Evolutionary conservation across 2,888 invertebrate species (phyloP).

Genomic region (Eupeodes luniger): DNA sequence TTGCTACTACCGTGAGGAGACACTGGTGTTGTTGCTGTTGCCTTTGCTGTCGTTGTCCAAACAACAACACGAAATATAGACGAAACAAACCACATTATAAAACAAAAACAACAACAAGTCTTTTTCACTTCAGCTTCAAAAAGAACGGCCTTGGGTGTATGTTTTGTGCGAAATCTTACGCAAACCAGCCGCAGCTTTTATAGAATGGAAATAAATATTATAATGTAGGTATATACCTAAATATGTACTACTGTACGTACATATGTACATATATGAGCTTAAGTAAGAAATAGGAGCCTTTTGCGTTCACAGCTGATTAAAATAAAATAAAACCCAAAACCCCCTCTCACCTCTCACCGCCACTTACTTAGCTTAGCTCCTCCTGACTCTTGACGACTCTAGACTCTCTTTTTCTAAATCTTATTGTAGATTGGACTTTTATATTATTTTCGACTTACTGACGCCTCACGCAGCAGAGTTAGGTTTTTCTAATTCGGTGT

Average conservation of each 20-base stretch:
- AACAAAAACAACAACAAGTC: slow-evolving; percentile 43
- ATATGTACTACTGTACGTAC: not conserved
- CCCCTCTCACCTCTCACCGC: no score
- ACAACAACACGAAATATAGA: slow-evolving; percentile 22
- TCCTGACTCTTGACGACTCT: slow-evolving; percentile 14
- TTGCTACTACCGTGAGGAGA: slow-evolving; percentile 12
- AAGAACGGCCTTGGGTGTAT: slow-evolving; percentile 72
- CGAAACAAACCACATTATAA: slow-evolving; percentile 38
- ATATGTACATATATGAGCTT: not conserved
- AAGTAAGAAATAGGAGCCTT: slow-evolving; percentile 11
- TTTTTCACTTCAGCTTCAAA: slow-evolving; percentile 49
- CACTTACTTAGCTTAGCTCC: no score
- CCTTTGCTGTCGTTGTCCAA: slow-evolving; percentile 1
- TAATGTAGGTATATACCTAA: not conserved
- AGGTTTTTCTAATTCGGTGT: slow-evolving; percentile 22
- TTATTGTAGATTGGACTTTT: slow-evolving; percentile 39
- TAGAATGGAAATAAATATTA: slow-evolving; percentile 25
- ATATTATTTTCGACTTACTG: slow-evolving; percentile 52
- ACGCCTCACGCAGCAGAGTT: slow-evolving; percentile 55
- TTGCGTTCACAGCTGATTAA: slow-evolving; percentile 70
- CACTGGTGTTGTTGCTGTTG: slow-evolving; percentile 22
- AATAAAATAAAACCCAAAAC: slow-evolving; percentile 30
- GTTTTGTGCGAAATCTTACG: slow-evolving; percentile 71
- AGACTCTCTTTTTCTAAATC: not conserved
- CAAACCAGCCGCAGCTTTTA: slow-evolving; percentile 62